Conservation (phyloP, 2,797 vertebrate species). For the Sebastes iracundus region DNA sequence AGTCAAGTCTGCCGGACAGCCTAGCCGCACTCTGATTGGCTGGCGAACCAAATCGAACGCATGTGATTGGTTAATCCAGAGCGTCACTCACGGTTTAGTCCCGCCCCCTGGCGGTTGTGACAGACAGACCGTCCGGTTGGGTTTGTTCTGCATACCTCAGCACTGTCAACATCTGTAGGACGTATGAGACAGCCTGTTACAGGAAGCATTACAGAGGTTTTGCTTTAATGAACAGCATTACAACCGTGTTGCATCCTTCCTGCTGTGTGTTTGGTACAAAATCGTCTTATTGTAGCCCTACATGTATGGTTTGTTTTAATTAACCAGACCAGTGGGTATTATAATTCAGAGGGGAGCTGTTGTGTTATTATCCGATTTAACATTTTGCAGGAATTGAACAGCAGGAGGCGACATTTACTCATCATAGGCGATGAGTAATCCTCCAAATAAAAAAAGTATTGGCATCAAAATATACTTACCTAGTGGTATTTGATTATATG, state of each 20-base stretch:
- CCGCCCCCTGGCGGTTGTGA: slow-evolving; percentile 29
- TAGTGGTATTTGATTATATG: not conserved
- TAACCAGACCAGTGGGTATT: not conserved
- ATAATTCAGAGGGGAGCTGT: slow-evolving; percentile 21
- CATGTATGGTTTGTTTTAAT: not conserved
- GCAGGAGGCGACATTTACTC: slow-evolving; percentile 41
- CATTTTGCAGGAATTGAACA: not conserved
- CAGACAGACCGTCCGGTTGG: not conserved
- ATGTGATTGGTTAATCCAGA: slow-evolving; percentile 52
- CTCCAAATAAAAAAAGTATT: not conserved
- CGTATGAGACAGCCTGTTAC: not conserved
- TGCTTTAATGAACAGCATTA: not conserved
- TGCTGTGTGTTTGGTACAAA: not conserved
- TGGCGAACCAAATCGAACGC: not conserved
- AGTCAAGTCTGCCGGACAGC: slow-evolving; percentile 64
- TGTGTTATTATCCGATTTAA: slow-evolving; percentile 1
- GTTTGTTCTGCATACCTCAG: not conserved
- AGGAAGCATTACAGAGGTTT: rapidly evolving
- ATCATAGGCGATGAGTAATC: not conserved
- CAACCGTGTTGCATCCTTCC: not conserved
- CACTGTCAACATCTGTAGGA: slow-evolving; percentile 4
- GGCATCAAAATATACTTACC: not conserved
- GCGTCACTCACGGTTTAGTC: slow-evolving; percentile 48
- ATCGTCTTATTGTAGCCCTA: not conserved
- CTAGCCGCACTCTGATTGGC: slow-evolving; percentile 60